Evolutionary conservation across 2,888 invertebrate genomes (phyloP), one percentile per base, ranked within the genome.

Genomic region (Thymelicus sylvestris): DNA sequence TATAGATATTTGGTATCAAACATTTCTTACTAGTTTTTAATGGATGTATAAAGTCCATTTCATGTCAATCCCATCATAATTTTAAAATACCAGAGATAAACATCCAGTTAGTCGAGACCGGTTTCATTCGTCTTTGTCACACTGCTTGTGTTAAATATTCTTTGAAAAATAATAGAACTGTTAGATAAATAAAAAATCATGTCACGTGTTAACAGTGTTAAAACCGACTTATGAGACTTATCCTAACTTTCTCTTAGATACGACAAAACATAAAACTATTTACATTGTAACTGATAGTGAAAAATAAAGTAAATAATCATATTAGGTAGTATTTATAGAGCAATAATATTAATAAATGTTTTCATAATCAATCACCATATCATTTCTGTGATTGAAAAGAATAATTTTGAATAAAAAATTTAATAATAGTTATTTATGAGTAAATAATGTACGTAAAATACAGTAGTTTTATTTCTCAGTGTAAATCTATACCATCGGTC

Each of bases 401-500:
- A 31, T 31, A 31, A 31, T 31, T 31, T 31, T 31, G 5, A 5
- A 5, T 31, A 31, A 5, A 5, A 31, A 2, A 15, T 52, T 19
- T 19, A 2, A 57, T 31, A 24, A 57, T 24, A 10, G 7, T 57
- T 6, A 31, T 10, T 31, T 10, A 12, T 2, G 6, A 39, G 10
- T 7, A 59, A 44, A 44, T 44, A 44, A 10, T 12, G 10, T 6
- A n/a, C 1, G n/a, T 47, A 38, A 57, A 69, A 59, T 69, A 31
- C 65, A 52, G 65, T 69, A 70, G 70, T 65, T 38, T 31, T 55
- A 55, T 41, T 50, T 60, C 50, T 65, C 41, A 50, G 2, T 41
- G 60, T 65, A 65, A 70, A 31, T 65, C 60, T 64, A 70, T 70
- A 66, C 60, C 44, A 79, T 73, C 71, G 74, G 52, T 60, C 67